Base-by-base conservation (phyloP, 2,797 vertebrate genomes). In the Clarias platycephalus region DNA sequence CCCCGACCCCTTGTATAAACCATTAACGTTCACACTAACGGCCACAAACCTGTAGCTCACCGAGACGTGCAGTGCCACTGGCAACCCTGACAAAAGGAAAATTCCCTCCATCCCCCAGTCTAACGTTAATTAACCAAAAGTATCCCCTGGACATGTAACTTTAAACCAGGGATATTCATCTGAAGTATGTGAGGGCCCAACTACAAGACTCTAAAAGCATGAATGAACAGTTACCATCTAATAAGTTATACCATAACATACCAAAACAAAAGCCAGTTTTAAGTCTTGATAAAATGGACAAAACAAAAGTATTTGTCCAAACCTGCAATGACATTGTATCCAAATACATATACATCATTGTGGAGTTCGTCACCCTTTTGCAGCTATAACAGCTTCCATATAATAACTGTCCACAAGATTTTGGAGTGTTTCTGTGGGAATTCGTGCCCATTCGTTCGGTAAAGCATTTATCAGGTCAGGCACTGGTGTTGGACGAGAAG, bases 161-260 rank as follows among this genome's bases (percentile, higher is more conserved):
- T 63, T 79, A 79, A 40, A 63, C 58, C 34, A 18, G 60, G 7
- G 60, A 40, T 64, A 49, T 80, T 79, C 1, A 78, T 78, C 58
- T 8, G 16, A 78, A 40, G 57, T 44, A 62, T 63, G 34, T 78
- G 20, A 24, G 15, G 18, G 72, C 4, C 26, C 53, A 57, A 4
- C 7, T 62, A 16, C 20, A 62, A 60, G 55, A 64, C 37, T 28
- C 15, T 5, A 53, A 80, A 22, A 62, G 16, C 34, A 18, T 40
- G 58, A n/a, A 24, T 77, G 10, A 24, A 49, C 15, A 20, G 12
- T 2, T 2, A 53, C 13, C 5, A n/a, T 2, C 49, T 49, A 28
- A 75, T 31, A 20, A 18, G 2, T 68, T 7, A 16, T 67, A 31
- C 22, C 18, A 22, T 68, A 68, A n/a, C n/a, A n/a, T n/a, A n/a